phyloP scores from a whole-genome alignment of 2,113 vertebrate genomes.

The Limnothrissa miodon region DNA sequence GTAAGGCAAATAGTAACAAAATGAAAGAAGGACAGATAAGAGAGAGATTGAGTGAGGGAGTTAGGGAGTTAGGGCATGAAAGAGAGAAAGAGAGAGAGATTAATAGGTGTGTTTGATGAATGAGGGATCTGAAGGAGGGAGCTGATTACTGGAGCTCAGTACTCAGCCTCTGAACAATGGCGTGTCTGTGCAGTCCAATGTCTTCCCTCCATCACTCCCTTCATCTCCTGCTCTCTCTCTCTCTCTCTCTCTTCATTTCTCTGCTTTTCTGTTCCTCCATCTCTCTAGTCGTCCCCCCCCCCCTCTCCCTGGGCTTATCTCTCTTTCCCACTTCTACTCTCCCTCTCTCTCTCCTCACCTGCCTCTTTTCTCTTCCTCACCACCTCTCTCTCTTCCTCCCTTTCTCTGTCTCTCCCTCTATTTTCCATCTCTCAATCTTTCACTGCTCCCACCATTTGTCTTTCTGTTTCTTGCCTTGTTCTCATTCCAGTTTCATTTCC shows the following conservation, averaged over 20 bases:
- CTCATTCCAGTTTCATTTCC: conserved; percentile 22
- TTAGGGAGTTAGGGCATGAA: neutral
- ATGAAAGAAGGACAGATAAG: neutral
- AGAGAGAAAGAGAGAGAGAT: conserved; percentile 5
- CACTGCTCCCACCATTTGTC: neutral
- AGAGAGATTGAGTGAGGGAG: neutral
- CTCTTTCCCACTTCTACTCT: neutral
- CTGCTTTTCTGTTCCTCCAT: neutral
- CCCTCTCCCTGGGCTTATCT: neutral
- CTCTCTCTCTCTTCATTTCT: neutral
- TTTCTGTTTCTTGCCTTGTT: neutral
- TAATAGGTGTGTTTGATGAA: conserved; percentile 25
- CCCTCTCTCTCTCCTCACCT: neutral
- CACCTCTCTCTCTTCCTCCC: neutral
- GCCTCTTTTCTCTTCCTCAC: neutral
- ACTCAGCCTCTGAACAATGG: conserved; percentile 14
- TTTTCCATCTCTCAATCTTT: neutral
- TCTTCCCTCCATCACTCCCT: neutral
- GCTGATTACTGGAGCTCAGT: neutral
- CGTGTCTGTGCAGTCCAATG: neutral
- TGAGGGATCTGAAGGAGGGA: conserved; percentile 2
- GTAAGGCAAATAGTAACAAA: neutral
- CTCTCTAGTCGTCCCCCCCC: neutral
- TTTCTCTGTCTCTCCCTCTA: neutral
- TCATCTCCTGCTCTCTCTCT: neutral